phyloP scores from a whole-genome alignment of 35 echinoderm and acorn worm species.

The Apostichopus japonicus region DNA sequence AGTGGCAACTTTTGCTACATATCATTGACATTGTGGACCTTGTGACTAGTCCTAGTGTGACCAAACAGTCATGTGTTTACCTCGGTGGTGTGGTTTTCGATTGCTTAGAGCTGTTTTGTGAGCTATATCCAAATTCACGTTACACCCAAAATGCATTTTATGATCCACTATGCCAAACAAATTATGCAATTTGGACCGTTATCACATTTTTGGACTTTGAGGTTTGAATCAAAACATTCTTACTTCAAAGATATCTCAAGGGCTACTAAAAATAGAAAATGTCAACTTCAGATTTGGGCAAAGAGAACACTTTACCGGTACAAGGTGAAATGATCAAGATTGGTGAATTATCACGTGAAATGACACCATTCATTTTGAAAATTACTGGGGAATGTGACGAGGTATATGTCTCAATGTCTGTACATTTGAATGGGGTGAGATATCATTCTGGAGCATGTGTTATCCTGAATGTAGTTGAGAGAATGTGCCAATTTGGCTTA shows the following conservation, averaged over 20 bases:
- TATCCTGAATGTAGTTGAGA: constrained; percentile 28
- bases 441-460: constrained; percentile 18
- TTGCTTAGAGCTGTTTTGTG: too few relatives aligned
- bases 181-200: constrained; percentile 12
- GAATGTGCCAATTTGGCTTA: constrained; percentile 26
- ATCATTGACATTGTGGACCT: constrained; percentile 6
- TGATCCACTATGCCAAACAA: constrained; percentile 24
- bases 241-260: constrained; percentile 29
- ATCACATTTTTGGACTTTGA: constrained; percentile 21
- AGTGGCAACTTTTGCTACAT: constrained; percentile 22
- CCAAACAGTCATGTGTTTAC: too few relatives aligned
- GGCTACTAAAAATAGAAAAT: constrained; percentile 4
- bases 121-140: neutral
- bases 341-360: neutral
- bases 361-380: neutral
- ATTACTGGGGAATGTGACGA: neutral
- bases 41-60: neutral
- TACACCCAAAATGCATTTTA: constrained; percentile 10
- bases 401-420: neutral
- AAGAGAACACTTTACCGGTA: neutral
- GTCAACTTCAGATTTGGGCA: constrained; percentile 24
- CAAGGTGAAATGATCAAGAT: neutral
- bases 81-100: too few relatives aligned
- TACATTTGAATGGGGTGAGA: neutral
- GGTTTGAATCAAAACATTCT: constrained; percentile 31